Base-by-base conservation (phyloP, 2,113 vertebrate genomes). In the Grus americana region DNA sequence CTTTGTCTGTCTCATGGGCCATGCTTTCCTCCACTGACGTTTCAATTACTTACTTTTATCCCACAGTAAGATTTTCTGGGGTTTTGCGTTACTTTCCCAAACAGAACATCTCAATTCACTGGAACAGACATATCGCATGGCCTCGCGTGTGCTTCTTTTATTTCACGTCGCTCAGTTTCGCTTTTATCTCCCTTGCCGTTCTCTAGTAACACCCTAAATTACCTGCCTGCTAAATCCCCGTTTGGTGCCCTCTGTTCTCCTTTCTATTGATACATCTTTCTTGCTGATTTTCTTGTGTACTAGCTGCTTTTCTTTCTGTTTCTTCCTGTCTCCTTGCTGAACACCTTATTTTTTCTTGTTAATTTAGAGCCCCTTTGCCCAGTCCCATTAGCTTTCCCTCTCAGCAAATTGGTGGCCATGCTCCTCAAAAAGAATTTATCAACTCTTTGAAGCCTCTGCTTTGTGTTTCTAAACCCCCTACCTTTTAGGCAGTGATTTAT, bases 171-270 rank as follows among this genome's bases (percentile, higher is more conserved):
- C 17, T 86, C 52, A 65, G 40, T 58, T 85, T 92, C 82, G n/a
- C 68, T 78, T 92, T 92, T 87, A 58, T 84, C 19, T 88, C 55
- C 72, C 27, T 71, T 79, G 50, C 38, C 3, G 24, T 66, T 87
- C 62, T 82, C 36, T 79, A 73, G 24, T 46, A 92, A 62, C 52
- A 79, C 20, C 49, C 32, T 92, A 89, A 89, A 95, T 94, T 93
- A 93, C 78, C 66, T 94, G 46, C 73, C 75, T 76, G 75, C 44
- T 73, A 88, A 87, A 95, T 89, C 76, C 18, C 58, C 36, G 44
- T 85, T 89, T 90, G 36, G 24, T 95, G 80, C 22, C 42, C n/a
- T 87, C 38, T 91, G 4, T 91, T 79, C 73, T 76, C 32, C 19
- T 36, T 85, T 76, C 42, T 52, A 12, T 67, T 47, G 24, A 86